Conservation (phyloP, 2,113 vertebrate genomes). For the Buteo buteo region DNA sequence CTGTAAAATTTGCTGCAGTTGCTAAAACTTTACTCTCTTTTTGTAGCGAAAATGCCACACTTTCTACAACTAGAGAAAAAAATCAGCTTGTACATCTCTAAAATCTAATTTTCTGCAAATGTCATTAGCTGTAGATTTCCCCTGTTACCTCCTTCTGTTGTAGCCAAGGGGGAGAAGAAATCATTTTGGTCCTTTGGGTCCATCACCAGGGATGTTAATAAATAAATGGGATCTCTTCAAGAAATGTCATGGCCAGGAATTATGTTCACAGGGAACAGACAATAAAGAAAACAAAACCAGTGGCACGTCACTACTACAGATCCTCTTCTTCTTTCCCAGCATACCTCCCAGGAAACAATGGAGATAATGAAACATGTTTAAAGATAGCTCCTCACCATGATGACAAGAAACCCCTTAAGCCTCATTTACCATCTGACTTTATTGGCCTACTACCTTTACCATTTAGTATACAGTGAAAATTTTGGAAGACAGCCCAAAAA, state of each 20-base stretch:
- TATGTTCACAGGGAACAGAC: background rate
- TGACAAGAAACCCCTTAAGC: constrained; percentile 23
- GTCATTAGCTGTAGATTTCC: constrained; percentile 6
- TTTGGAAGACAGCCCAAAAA: background rate
- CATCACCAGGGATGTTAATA: background rate
- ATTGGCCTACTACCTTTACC: background rate
- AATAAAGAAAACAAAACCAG: background rate
- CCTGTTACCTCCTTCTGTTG: background rate
- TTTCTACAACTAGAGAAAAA: background rate
- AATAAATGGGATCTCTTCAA: background rate
- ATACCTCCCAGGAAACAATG: background rate
- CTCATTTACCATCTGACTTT: constrained; percentile 28
- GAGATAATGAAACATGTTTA: constrained; percentile 1
- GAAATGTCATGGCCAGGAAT: background rate
- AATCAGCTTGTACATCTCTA: background rate
- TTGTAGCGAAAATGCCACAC: background rate
- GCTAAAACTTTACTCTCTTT: background rate
- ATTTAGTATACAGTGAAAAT: background rate
- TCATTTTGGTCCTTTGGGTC: background rate
- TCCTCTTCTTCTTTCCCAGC: background rate
- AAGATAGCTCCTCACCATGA: background rate
- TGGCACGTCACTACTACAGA: background rate
- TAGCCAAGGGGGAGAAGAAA: background rate
- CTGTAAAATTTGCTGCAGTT: background rate
- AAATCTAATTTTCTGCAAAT: constrained; percentile 1